Conservation (phyloP, 2,113 vertebrate genomes). For the Hyperoodon ampullatus region DNA sequence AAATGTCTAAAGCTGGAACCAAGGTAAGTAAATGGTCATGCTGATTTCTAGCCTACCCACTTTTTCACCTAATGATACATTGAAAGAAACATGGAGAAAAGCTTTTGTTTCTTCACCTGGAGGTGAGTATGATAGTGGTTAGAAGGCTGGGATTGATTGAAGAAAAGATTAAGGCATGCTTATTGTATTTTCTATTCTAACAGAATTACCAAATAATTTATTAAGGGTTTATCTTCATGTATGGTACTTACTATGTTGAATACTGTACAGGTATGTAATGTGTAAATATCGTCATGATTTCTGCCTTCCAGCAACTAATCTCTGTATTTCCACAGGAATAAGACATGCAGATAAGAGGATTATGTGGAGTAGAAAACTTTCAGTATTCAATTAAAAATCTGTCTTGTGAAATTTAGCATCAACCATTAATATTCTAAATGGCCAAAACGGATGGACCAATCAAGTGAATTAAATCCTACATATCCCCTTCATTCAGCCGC, state of each 20-base stretch:
- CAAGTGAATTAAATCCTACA: neutral
- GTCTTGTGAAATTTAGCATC: slow-evolving; percentile 34
- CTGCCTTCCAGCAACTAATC: neutral
- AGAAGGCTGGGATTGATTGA: neutral
- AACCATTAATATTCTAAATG: neutral
- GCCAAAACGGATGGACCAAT: neutral
- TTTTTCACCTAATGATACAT: neutral
- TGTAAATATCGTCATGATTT: neutral
- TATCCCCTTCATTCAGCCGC: neutral
- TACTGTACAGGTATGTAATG: neutral
- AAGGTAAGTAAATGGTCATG: slow-evolving; percentile 80
- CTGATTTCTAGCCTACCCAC: slow-evolving; percentile 7
- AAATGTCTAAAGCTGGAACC: slow-evolving; percentile 85
- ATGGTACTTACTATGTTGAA: neutral
- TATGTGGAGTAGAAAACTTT: neutral
- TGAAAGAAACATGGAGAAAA: slow-evolving; percentile 8
- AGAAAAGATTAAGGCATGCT: neutral
- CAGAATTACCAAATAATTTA: neutral
- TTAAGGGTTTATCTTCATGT: neutral
- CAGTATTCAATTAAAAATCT: neutral
- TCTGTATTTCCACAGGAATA: neutral
- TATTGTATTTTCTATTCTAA: neutral
- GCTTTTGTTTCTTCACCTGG: neutral
- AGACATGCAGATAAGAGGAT: neutral
- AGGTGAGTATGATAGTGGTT: slow-evolving; percentile 19